A percentile compares a stretch with the other conserved stretches of the same genome.
Conservation (phyloP, 2,888 invertebrate species). For the Cremastinae sp. region DNA sequence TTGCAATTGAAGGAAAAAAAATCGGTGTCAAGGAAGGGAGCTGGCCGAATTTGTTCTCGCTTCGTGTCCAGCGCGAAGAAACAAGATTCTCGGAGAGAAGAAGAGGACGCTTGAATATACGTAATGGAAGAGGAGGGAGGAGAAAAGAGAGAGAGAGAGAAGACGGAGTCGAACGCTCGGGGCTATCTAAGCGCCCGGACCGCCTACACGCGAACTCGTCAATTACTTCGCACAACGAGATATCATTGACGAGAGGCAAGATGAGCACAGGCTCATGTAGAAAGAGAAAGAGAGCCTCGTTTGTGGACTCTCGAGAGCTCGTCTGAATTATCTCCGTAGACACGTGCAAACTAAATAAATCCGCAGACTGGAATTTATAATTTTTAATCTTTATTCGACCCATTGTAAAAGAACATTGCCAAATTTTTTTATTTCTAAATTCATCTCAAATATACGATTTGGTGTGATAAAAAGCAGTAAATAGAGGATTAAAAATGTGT, state of each 20-base stretch:
- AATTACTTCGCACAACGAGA: slow-evolving; percentile 79
- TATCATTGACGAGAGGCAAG: slow-evolving; percentile 67
- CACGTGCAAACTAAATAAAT: not conserved
- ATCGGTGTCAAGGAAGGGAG: no score
- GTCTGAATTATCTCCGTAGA: slow-evolving; percentile 25
- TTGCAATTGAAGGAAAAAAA: no score
- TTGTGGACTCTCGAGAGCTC: slow-evolving; percentile 49
- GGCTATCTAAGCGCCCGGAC: slow-evolving; percentile 74
- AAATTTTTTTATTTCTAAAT: no score
- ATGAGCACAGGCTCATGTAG: slow-evolving; percentile 32
- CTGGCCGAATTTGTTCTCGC: no score
- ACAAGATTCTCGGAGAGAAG: not conserved
- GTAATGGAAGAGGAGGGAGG: slow-evolving; percentile 9
- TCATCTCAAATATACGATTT: not conserved
- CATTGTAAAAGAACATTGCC: no score
- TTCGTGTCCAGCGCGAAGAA: no score
- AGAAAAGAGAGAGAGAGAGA: slow-evolving; percentile 34
- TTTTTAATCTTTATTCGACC: not conserved
- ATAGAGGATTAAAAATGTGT: not conserved
- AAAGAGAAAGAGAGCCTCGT: slow-evolving; percentile 56
- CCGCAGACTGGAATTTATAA: no score
- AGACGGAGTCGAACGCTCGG: slow-evolving; percentile 64
- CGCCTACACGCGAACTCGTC: slow-evolving; percentile 78
- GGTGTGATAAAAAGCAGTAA: not conserved
- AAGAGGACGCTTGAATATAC: slow-evolving; percentile 14